Percentiles rank a stretch among this genome's conserved stretches.
phyloP scores from a whole-genome alignment of 2,113 vertebrate genomes.

The Rhabdomys dilectus region DNA sequence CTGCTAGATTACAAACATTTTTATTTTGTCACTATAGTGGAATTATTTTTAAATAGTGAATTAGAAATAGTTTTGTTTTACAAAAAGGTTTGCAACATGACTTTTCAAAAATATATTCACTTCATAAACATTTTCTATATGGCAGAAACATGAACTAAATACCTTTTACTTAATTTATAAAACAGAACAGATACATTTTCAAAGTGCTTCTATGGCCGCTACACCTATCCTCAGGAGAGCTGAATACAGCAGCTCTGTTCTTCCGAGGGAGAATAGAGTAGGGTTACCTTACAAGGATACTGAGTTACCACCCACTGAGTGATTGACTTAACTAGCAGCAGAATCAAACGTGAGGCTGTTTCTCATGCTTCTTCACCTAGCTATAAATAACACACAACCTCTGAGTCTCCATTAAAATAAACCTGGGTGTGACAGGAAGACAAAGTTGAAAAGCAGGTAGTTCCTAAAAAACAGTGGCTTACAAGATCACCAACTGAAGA shows the following conservation, averaged over 20 bases:
- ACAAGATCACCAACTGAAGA: neutral
- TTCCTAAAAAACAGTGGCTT: constrained; percentile 28
- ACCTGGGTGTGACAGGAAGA: neutral
- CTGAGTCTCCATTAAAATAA: neutral
- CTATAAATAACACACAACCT: constrained; percentile 64
- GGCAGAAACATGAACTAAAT: constrained; percentile 18
- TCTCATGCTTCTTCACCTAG: constrained; percentile 39
- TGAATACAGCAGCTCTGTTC: neutral
- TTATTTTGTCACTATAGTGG: constrained; percentile 52
- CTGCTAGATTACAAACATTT: constrained; percentile 22
- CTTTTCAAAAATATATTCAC: constrained; percentile 56
- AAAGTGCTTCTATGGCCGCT: constrained; percentile 10
- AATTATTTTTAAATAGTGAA: constrained; percentile 66
- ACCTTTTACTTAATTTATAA: constrained; percentile 42
- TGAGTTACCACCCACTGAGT: constrained; percentile 22
- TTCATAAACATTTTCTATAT: constrained; percentile 1
- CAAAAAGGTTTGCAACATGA: constrained; percentile 38
- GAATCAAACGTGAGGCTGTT: constrained; percentile 19
- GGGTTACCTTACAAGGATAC: neutral
- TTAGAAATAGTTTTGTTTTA: constrained; percentile 57
- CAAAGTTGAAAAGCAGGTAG: neutral
- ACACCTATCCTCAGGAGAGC: neutral
- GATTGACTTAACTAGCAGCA: constrained; percentile 54
- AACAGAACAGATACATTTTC: constrained; percentile 51
- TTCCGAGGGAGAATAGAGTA: neutral